phyloP scores from a whole-genome alignment of 2,888 invertebrate genomes.

The Seira musarum region DNA sequence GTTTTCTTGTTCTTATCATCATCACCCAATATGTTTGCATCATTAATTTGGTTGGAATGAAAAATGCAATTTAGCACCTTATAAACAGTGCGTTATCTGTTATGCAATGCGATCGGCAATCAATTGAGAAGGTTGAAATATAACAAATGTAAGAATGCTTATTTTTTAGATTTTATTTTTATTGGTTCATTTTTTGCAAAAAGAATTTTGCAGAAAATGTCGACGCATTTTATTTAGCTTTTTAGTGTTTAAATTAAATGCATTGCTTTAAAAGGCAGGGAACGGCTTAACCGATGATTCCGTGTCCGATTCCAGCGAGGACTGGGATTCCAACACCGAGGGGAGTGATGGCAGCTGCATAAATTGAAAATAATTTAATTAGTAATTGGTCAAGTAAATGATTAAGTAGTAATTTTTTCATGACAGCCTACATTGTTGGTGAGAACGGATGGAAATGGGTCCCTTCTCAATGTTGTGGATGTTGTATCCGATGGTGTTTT shows the following conservation, averaged over 20 bases:
- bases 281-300: slow-evolving; percentile 35
- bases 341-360: slow-evolving; percentile 40
- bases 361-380: background rate
- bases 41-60: no score
- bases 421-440: slow-evolving; percentile 30
- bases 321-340: slow-evolving; percentile 49
- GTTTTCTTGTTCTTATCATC: no score
- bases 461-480: slow-evolving; percentile 45
- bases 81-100: no score
- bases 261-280: slow-evolving; percentile 24
- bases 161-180: slow-evolving; percentile 2
- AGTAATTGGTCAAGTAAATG: background rate
- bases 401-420: background rate
- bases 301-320: slow-evolving; percentile 9
- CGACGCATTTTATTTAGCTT: no score
- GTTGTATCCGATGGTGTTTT: slow-evolving; percentile 57
- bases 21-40: no score
- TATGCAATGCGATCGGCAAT: no score
- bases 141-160: background rate
- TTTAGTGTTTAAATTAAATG: slow-evolving; percentile 45
- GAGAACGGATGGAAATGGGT: slow-evolving; percentile 41
- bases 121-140: background rate
- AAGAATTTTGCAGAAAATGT: no score
- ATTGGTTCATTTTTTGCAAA: background rate
- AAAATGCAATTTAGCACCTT: no score